Evolutionary conservation across 1,140 invertebrate species (phyloP).

Genomic region (Nebria ingens): DNA sequence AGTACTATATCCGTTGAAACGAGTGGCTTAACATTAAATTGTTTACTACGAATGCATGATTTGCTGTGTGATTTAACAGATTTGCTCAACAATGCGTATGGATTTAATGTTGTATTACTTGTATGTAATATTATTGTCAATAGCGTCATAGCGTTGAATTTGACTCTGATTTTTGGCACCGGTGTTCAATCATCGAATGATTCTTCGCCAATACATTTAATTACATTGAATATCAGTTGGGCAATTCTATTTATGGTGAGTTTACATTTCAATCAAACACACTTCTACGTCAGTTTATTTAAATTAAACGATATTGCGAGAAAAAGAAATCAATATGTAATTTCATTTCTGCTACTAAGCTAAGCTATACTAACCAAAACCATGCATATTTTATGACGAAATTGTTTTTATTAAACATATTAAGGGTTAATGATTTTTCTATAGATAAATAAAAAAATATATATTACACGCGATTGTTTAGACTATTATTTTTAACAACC

Average conservation of each 20-base stretch:
- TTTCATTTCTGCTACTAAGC: too few species aligned
- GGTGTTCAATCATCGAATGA: not conserved
- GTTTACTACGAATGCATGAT: conserved; percentile 1
- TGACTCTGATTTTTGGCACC: not conserved
- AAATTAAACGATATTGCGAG: too few species aligned
- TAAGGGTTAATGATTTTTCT: too few species aligned
- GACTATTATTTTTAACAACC: too few species aligned
- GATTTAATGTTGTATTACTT: not conserved
- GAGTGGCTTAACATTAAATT: not conserved
- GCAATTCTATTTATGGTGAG: not conserved
- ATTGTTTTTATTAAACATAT: too few species aligned
- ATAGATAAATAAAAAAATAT: too few species aligned
- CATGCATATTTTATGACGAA: too few species aligned
- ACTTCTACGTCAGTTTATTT: too few species aligned
- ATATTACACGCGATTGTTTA: too few species aligned
- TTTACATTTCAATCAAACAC: too few species aligned
- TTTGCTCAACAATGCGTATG: not conserved
- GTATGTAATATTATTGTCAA: not conserved
- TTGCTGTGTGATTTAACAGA: not conserved
- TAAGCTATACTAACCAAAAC: too few species aligned
- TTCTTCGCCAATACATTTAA: not conserved
- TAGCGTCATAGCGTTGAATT: conserved; percentile 1
- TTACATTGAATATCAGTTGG: not conserved
- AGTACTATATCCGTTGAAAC: not conserved
- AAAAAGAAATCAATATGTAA: too few species aligned